A percentile compares a stretch with the other conserved stretches of the same genome.
These are phyloP conservation scores for Acanthosepion pharaonis DNA, from an alignment of 2,888 invertebrate species.

Conservation along the genomic window DNA sequence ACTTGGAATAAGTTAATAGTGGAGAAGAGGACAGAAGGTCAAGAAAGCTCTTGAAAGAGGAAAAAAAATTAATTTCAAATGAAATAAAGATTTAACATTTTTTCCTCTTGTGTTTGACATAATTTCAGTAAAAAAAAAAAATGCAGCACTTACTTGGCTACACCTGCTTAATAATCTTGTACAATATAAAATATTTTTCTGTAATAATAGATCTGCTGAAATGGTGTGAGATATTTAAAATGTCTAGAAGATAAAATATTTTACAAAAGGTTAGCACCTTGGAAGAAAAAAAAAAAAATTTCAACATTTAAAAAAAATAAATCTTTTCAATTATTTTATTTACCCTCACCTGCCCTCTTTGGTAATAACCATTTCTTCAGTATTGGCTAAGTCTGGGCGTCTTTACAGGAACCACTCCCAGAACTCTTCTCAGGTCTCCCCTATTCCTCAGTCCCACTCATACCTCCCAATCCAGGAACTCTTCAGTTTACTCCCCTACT, in stretches of 20 bases:
- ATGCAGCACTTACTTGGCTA: background rate
- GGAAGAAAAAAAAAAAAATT: background rate
- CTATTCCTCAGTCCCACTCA: no score
- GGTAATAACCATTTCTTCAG: background rate
- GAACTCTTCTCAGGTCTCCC: background rate
- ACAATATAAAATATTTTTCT: background rate
- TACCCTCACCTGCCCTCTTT: background rate
- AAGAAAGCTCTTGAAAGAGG: no score
- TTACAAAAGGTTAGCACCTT: background rate
- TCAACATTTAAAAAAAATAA: background rate
- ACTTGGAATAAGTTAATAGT: no score
- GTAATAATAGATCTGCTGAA: background rate
- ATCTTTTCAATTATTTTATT: no score
- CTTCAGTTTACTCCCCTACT: background rate
- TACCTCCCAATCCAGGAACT: no score
- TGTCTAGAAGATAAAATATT: background rate
- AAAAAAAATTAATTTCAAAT: no score
- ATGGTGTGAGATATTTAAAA: background rate
- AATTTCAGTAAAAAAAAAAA: no score
- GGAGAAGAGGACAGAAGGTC: no score
- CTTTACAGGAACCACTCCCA: background rate
- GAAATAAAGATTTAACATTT: no score
- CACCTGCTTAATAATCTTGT: background rate
- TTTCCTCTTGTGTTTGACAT: no score
- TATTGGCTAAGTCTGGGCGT: background rate